Percentiles rank a stretch among this genome's conserved stretches.
These are phyloP conservation scores for Rhinogobius similis DNA, from an alignment of 2,113 vertebrate genomes.

Conservation along the genomic window DNA sequence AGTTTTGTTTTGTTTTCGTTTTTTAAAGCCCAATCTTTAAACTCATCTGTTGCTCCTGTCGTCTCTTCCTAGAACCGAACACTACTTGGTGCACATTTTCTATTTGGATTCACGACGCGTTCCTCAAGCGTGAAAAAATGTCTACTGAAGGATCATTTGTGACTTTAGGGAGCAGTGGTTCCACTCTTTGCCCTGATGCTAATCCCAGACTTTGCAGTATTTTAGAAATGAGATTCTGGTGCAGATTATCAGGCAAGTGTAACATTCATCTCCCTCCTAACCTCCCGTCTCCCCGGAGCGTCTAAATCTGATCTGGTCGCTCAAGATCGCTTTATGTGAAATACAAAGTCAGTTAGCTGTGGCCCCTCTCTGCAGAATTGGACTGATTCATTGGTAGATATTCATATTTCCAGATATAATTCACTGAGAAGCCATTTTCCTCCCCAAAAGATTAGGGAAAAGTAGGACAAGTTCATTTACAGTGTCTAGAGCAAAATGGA, in stretches of 20 bases:
- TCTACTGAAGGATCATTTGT: conserved; percentile 8
- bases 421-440: conserved; percentile 23
- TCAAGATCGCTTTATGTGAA: conserved; percentile 32
- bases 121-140: neutral
- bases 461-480: conserved; percentile 46
- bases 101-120: neutral
- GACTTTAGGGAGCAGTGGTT: conserved; percentile 9
- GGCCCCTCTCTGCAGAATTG: conserved; percentile 27
- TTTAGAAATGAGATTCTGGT: conserved; percentile 1
- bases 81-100: neutral
- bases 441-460: conserved; percentile 30
- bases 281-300: conserved; percentile 1
- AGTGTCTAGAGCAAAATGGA: conserved; percentile 1
- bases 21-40: no score
- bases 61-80: neutral
- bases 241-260: conserved; percentile 7
- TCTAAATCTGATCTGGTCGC: conserved; percentile 23
- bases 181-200: neutral
- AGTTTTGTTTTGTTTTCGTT: no score
- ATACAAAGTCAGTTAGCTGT: conserved; percentile 28
- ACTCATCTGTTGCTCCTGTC: neutral
- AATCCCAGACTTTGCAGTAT: neutral
- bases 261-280: conserved; percentile 14
- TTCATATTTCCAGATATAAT: conserved; percentile 38
- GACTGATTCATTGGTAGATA: conserved; percentile 34